Evolutionary conservation across 1,140 invertebrate species (phyloP).

Genomic region (Drosophila willistoni): DNA sequence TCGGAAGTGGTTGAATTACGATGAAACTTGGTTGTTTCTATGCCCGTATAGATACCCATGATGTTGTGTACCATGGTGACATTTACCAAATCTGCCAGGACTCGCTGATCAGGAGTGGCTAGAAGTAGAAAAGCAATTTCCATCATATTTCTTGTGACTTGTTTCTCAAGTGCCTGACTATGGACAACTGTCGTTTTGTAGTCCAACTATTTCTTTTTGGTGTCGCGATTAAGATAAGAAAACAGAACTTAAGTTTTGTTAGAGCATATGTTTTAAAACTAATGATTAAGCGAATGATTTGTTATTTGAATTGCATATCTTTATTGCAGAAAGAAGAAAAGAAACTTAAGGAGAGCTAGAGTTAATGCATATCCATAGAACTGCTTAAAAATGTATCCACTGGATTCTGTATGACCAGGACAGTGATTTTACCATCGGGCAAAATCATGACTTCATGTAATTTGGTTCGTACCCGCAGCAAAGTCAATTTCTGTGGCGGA

Average conservation of each 20-base stretch:
- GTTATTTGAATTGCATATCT: neutral
- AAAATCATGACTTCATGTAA: constrained; percentile 68
- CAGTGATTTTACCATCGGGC: constrained; percentile 76
- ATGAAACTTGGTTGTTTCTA: neutral
- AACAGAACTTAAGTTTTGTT: neutral
- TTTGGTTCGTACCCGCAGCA: constrained; percentile 72
- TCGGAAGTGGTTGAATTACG: neutral
- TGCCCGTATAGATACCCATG: constrained; percentile 25
- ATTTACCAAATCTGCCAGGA: constrained; percentile 2
- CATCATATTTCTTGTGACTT: neutral
- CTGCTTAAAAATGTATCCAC: constrained; percentile 44
- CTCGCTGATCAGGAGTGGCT: no score
- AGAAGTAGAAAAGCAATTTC: neutral
- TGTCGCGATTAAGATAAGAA: neutral
- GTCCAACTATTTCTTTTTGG: neutral
- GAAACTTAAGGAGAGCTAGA: neutral
- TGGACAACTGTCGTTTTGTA: neutral
- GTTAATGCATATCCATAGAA: neutral
- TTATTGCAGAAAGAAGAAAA: neutral
- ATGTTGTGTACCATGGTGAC: constrained; percentile 16
- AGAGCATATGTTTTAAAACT: neutral
- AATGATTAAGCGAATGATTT: neutral
- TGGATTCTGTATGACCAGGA: constrained; percentile 72
- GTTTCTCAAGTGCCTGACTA: neutral
- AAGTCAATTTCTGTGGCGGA: constrained; percentile 47